Evolutionary conservation across 2,113 vertebrate genomes (phyloP), one percentile per base, ranked within the genome.

Genomic region (Ranitomeya imitator): DNA sequence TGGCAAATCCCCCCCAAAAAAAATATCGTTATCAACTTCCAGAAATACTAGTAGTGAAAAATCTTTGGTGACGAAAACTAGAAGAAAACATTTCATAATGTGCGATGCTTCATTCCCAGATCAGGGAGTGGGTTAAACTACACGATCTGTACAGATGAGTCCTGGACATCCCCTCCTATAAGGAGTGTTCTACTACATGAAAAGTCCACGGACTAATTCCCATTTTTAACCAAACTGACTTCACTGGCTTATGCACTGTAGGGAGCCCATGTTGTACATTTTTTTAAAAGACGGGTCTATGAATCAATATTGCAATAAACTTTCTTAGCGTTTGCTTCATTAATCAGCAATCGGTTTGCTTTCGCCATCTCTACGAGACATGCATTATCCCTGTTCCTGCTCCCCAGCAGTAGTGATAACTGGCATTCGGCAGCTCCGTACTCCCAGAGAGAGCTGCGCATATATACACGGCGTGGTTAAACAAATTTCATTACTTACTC

Each of bases 401-500:
- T 76, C 71, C 61, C 15, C 87, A 88, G 80, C 80, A 31, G 80
- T 83, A 55, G 55, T 76, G 80, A 54, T 65, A 88, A 84, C 80
- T 77, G 23, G 67, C 69, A 63, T 83, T 82, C 86, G 60, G 65
- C 57, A 31, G 79, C 67, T 63, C 86, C 51, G 13, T 88, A 4
- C 71, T 84, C 69, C 80, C 87, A 83, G 45, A 88, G 80, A 78
- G 71, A 84, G 31, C 57, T 52, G 80, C 80, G 45, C 57, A 88
- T 88, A 76, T 65, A 57, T 59, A 65, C 87, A 76, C 59, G 19
- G 65, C 45, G 23, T 77, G 81, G 21, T 88, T 84, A 65, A 88
- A 77, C 80, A 83, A 88, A 88, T 88, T 63, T 84, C 71, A 88
- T 88, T 88, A 88, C 71, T 88, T 88, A 74, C 81, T 88, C 87